Conservation (phyloP, 2,888 invertebrate species). For the Anagyrus pseudococci region DNA sequence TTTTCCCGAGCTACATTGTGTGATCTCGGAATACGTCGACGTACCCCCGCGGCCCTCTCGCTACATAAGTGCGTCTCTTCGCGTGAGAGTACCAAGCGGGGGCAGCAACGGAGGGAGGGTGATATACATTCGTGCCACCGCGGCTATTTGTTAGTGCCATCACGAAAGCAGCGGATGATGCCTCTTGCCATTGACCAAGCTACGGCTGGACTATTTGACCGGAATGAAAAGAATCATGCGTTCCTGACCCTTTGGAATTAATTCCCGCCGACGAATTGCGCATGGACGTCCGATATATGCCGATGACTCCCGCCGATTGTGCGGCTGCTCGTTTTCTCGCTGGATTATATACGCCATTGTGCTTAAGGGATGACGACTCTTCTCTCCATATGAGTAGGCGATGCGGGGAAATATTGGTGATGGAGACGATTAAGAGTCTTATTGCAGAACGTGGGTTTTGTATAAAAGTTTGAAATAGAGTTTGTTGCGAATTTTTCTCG, state of each 20-base stretch:
- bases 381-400: background rate
- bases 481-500: too few species aligned
- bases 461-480: too few species aligned
- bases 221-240: background rate
- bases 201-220: background rate
- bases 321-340: too few species aligned
- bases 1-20: slow-evolving; percentile 58
- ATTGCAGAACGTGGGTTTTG: background rate
- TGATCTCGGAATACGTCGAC: slow-evolving; percentile 1
- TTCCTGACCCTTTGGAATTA: slow-evolving; percentile 12
- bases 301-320: background rate
- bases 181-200: slow-evolving; percentile 21
- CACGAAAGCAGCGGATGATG: slow-evolving; percentile 16
- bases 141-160: slow-evolving; percentile 23
- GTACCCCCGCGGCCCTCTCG: background rate
- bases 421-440: background rate
- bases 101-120: background rate
- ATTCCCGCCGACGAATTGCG: slow-evolving; percentile 19
- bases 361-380: too few species aligned
- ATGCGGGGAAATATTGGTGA: background rate
- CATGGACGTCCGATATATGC: background rate
- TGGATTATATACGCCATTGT: too few species aligned
- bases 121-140: slow-evolving; percentile 12
- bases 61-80: background rate
- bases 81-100: background rate